These are phyloP conservation scores for Lutjanus erythropterus DNA, from an alignment of 2,113 vertebrate genomes.

Conservation along the genomic window DNA sequence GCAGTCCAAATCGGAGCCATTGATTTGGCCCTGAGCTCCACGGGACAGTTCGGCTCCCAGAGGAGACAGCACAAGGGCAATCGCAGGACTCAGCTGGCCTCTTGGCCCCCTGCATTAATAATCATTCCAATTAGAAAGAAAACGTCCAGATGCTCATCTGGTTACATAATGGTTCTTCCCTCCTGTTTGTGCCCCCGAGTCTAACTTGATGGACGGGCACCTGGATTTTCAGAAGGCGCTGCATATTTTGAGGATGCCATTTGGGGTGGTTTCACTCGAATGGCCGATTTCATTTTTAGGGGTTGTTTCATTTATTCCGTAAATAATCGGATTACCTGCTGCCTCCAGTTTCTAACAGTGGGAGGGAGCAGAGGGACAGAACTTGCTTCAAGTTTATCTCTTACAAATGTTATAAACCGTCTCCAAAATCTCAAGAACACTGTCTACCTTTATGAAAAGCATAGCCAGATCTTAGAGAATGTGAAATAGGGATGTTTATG, in stretches of 20 bases:
- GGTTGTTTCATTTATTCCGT: neutral
- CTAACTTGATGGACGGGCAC: constrained; percentile 9
- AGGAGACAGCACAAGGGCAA: constrained; percentile 61
- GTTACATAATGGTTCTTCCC: constrained; percentile 35
- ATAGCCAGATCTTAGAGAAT: constrained; percentile 12
- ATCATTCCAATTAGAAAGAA: constrained; percentile 68
- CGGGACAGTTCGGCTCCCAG: constrained; percentile 66
- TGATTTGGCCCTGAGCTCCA: constrained; percentile 73
- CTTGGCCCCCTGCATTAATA: constrained; percentile 69
- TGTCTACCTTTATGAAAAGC: constrained; percentile 10
- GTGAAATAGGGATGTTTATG: constrained; percentile 29
- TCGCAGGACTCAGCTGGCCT: constrained; percentile 71
- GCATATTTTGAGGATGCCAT: neutral
- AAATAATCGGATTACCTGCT: constrained; percentile 18
- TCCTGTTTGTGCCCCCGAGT: neutral
- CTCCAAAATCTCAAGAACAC: neutral
- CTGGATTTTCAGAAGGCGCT: neutral
- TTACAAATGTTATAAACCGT: neutral
- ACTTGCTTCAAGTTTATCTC: constrained; percentile 8
- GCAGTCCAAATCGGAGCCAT: constrained; percentile 68
- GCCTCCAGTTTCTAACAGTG: neutral
- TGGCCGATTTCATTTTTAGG: constrained; percentile 8
- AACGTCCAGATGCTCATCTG: constrained; percentile 56
- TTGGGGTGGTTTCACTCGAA: constrained; percentile 1
- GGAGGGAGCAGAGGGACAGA: neutral